Evolutionary conservation across 2,888 invertebrate genomes (phyloP).

Genomic region (Meghimatium bilineatum): DNA sequence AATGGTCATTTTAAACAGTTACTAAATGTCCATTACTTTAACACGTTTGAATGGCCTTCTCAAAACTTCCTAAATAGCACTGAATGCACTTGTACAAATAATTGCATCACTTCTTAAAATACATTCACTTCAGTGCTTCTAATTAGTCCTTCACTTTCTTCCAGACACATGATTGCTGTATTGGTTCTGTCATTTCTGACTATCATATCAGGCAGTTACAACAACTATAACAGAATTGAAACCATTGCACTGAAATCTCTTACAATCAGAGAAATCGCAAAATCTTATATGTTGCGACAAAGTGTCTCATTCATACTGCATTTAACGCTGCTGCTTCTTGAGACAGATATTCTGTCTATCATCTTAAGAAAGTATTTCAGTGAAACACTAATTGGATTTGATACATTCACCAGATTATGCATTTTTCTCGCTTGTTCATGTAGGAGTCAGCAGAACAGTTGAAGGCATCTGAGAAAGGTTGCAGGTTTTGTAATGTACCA

Average conservation of each 20-base stretch:
- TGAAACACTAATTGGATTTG: neutral
- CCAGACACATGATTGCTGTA: neutral
- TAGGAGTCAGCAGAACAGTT: constrained; percentile 62
- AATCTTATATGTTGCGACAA: neutral
- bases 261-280: neutral
- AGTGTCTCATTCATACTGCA: neutral
- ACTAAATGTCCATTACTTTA: neutral
- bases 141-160: neutral
- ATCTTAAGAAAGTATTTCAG: neutral
- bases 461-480: constrained; percentile 66
- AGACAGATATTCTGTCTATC: neutral
- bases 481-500: constrained; percentile 68
- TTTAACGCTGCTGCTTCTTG: neutral
- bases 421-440: constrained; percentile 68
- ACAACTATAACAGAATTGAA: neutral
- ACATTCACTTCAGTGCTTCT: neutral
- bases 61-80: neutral
- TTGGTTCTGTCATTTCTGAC: neutral
- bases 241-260: no score
- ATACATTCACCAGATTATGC: constrained; percentile 62
- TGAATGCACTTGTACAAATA: neutral
- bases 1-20: no score
- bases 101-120: no score
- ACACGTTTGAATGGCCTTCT: neutral
- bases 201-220: neutral